phyloP scores from a whole-genome alignment of 37 sponge, comb jelly and placozoan species.

The Spongilla lacustris region DNA sequence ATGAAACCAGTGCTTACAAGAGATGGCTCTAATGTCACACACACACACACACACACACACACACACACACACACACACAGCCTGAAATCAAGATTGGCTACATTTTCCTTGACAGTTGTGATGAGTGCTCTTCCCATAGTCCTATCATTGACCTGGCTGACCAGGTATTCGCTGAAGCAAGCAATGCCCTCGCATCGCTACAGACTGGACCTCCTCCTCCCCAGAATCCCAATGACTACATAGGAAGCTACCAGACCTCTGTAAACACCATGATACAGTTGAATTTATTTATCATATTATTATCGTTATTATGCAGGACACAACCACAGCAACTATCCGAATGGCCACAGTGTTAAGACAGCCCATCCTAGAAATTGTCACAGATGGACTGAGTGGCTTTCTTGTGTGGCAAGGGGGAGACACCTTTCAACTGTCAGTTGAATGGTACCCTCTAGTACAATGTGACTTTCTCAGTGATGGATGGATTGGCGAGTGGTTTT shows the following conservation, averaged over 20 bases:
- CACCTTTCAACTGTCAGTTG: conserved; percentile 47
- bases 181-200: neutral
- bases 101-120: conserved; percentile 67
- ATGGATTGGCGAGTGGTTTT: conserved; percentile 41
- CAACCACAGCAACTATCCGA: neutral
- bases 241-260: conserved; percentile 39
- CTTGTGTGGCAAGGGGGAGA: conserved; percentile 45
- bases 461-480: conserved; percentile 32
- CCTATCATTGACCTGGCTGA: conserved; percentile 21
- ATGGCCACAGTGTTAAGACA: neutral
- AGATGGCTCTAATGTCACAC: neutral
- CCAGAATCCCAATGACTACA: conserved; percentile 32
- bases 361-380: neutral
- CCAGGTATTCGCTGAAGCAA: conserved; percentile 31
- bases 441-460: neutral
- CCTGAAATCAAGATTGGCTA: conserved; percentile 68
- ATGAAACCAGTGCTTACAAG: neutral
- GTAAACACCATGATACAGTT: neutral
- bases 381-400: neutral
- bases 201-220: conserved; percentile 39
- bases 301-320: neutral
- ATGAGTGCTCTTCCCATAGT: conserved; percentile 25
- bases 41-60: neutral
- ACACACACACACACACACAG: conserved; percentile 16
- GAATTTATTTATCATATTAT: neutral